Evolutionary conservation across 2,888 invertebrate genomes (phyloP).

Genomic region (Aphidius colemani): DNA sequence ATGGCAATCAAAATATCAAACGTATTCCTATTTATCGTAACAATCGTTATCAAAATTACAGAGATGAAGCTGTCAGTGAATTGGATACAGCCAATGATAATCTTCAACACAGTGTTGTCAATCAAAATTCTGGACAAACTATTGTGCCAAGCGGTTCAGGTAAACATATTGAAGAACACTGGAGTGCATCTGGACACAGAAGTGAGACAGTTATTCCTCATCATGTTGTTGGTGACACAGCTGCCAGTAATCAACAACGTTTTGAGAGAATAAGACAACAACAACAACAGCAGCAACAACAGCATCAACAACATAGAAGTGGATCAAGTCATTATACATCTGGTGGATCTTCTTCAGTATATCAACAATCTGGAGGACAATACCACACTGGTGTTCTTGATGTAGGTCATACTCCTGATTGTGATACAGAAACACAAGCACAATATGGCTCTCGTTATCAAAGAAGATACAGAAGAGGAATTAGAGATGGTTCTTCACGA

Average conservation of each 20-base stretch:
- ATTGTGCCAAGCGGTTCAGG: constrained; percentile 22
- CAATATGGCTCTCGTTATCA: not conserved
- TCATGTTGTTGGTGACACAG: not conserved
- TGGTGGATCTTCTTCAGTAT: constrained; percentile 13
- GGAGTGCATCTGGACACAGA: constrained; percentile 37
- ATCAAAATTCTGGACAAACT: constrained; percentile 15
- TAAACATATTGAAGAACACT: constrained; percentile 38
- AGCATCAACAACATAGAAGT: not conserved
- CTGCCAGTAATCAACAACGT: constrained; percentile 10
- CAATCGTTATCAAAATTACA: constrained; percentile 3
- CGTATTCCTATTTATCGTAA: constrained; percentile 1
- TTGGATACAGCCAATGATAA: not conserved
- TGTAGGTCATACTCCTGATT: constrained; percentile 23
- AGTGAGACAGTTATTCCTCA: constrained; percentile 26
- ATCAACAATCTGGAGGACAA: constrained; percentile 23
- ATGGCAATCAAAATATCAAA: too few species aligned
- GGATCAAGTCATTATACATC: not conserved
- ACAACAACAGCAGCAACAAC: constrained; percentile 16
- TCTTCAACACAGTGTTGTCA: constrained; percentile 4
- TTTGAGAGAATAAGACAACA: constrained; percentile 18
- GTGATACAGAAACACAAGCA: constrained; percentile 9
- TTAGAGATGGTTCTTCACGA: constrained; percentile 42
- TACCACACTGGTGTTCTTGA: constrained; percentile 29
- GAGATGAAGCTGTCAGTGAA: not conserved
- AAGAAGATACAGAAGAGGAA: constrained; percentile 30